Base-by-base conservation (phyloP, 1,140 invertebrate species). In the Pogonomyrmex barbatus region DNA sequence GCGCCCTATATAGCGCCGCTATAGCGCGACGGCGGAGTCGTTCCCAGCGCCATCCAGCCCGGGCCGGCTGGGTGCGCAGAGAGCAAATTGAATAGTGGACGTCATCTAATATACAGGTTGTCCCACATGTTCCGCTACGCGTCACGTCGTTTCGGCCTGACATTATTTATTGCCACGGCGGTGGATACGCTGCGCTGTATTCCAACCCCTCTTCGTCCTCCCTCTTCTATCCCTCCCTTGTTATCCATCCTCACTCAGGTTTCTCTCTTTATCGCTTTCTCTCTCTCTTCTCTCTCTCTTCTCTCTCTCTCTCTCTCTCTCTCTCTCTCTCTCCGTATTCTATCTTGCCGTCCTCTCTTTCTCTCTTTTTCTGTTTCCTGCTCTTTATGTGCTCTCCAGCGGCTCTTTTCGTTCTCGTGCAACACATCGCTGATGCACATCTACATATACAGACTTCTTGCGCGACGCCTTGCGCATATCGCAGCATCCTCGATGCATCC, bases 101-200 rank as follows among this genome's bases (percentile, higher is more conserved):
- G 90, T 93, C 93, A 93, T 93, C 89, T 92, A 90, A 93, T 93
- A 92, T 92, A 93, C 91, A 92, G 91, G 86, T 85, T 90, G 91
- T 92, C 88, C 89, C 91, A 91, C 91, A 91, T 93, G 92, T 93
- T 93, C 87, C 87, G 65, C 87, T 85, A 89, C 89, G 87, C 88
- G 85, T 91, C 82, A 88, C 85, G 86, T 88, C 87, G 82, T 91
- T 88, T 91, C 58, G 81, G 82, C 65, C 77, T 67, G 88, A 88
- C 86, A 82, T 90, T 90, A 90, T 90, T 90, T 90, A 90, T 90
- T 89, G 33, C 52, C 81, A 42, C 36, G 54, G 58, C 24, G 33
- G 30, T 82, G 68, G 71, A 86, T 82, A 86, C 71, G 58, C 70
- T 52, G 73, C 36, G 45, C 81, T 39, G 39, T 42, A 50, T 67